Base-by-base conservation (phyloP, 1,140 invertebrate genomes). In the Notospermus geniculatus region DNA sequence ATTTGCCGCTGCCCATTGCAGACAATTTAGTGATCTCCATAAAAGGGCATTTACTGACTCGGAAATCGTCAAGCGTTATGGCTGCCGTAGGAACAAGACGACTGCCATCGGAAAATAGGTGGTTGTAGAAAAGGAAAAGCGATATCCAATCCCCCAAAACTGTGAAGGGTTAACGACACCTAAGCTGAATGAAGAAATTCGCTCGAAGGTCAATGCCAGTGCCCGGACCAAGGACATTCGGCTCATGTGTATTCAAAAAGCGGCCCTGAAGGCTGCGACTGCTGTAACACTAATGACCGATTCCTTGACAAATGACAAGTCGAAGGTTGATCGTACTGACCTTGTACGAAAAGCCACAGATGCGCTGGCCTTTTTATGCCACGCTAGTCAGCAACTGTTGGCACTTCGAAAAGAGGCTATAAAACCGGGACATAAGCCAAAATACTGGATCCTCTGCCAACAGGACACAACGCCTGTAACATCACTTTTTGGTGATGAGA, bases 121-220 rank as follows among this genome's bases (percentile, higher is more conserved):
- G 5, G 4, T 50, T 5, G n/a, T 19, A 27, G 46, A 19, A 5
- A 50, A 50, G n/a, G 46, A 50, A 50, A 50, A 50, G 46, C 4
- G 19, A 19, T 50, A 50, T n/a, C 46, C 46, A 5, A n/a, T 50
- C 9, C 46, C 46, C 5, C 4, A 50, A 50, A 50, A 50, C n/a
- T 50, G 46, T n/a, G 46, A 50, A n/a, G 46, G 5, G n/a, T 50
- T 50, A 50, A 50, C 46, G 5, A 50, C 46, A n/a, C 46, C 46
- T 50, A 9, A 5, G 5, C 19, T 50, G 4, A 50, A 50, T 50
- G 25, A 19, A n/a, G 46, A 50, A n/a, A 50, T 50, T 7, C 4
- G 46, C 4, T 27, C 46, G 19, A 50, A 50, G 25, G 25, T 50
- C 4, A 27, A 27, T 19, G 46, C 46, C n/a, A n/a, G 19, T 50